These are phyloP conservation scores for Luscinia luscinia DNA, from an alignment of 2,797 vertebrate genomes.

Conservation along the genomic window DNA sequence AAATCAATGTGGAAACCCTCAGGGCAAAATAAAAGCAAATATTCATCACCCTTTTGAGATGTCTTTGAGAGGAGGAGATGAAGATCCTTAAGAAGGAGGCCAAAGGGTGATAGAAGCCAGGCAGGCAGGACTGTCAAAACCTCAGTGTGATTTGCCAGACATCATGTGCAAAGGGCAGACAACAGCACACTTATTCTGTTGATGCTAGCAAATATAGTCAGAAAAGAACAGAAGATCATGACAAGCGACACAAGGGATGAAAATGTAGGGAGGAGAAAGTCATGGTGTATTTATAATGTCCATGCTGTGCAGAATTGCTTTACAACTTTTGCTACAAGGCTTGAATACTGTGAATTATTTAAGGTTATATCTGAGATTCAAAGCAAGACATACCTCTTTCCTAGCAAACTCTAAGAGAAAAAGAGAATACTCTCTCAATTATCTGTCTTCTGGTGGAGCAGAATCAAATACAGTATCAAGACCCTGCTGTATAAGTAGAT, in stretches of 20 bases:
- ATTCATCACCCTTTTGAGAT: background rate
- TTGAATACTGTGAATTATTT: background rate
- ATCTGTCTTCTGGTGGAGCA: background rate
- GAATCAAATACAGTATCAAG: background rate
- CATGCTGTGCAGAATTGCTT: background rate
- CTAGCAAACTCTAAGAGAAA: background rate
- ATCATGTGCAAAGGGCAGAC: background rate
- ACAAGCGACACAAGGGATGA: background rate
- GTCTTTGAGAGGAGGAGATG: background rate
- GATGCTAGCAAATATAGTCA: background rate
- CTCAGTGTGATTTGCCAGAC: background rate
- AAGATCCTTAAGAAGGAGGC: background rate
- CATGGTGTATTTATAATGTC: background rate
- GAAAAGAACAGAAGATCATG: background rate
- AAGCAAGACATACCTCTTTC: background rate
- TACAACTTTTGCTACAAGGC: background rate
- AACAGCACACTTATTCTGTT: background rate
- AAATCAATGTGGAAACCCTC: constrained; percentile 7
- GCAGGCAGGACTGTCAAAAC: background rate
- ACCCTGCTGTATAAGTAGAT: background rate
- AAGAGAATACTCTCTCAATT: background rate
- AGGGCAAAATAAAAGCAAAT: background rate
- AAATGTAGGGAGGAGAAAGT: background rate
- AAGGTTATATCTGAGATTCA: background rate
- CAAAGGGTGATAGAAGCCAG: background rate